Conservation (phyloP, 1,140 invertebrate genomes). For the Zaprionus inermis region DNA sequence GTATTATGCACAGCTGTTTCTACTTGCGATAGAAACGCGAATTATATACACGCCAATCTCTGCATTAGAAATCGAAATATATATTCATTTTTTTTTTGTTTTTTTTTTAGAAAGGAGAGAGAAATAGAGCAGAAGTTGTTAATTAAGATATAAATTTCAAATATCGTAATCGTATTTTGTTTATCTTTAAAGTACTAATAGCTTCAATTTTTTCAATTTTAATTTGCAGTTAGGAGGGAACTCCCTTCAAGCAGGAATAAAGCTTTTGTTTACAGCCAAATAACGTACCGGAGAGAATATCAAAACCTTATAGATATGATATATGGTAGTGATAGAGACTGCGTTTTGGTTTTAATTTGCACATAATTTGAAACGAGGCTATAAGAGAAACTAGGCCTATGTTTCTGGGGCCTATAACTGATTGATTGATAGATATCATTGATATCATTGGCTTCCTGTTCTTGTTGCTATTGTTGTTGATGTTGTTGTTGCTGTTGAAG, state of each 20-base stretch:
- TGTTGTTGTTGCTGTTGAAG: slow-evolving; percentile 34
- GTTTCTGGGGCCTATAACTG: slow-evolving; percentile 13
- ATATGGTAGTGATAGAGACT: background rate
- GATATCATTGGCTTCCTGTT: background rate
- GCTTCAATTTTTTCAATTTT: background rate
- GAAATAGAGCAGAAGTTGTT: slow-evolving; percentile 72
- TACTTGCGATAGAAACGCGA: slow-evolving; percentile 80
- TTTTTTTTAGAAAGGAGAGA: slow-evolving; percentile 64
- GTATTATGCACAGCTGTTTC: slow-evolving; percentile 36
- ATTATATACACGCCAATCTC: slow-evolving; percentile 84
- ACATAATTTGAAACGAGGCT: background rate
- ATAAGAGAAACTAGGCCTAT: slow-evolving; percentile 7
- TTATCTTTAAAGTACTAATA: slow-evolving; percentile 21
- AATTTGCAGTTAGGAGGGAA: slow-evolving; percentile 1
- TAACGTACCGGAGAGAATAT: slow-evolving; percentile 12
- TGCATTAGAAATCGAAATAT: slow-evolving; percentile 55
- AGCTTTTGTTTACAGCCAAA: slow-evolving; percentile 27
- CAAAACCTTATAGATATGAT: slow-evolving; percentile 9
- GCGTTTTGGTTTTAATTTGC: no score
- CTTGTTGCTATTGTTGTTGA: slow-evolving; percentile 3
- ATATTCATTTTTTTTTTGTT: slow-evolving; percentile 20
- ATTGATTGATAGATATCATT: background rate
- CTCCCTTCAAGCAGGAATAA: slow-evolving; percentile 1
- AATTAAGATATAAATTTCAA: slow-evolving; percentile 42
- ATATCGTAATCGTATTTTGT: slow-evolving; percentile 7